Base-by-base conservation (phyloP, 2,113 vertebrate genomes). In the Hemibates koningsi region DNA sequence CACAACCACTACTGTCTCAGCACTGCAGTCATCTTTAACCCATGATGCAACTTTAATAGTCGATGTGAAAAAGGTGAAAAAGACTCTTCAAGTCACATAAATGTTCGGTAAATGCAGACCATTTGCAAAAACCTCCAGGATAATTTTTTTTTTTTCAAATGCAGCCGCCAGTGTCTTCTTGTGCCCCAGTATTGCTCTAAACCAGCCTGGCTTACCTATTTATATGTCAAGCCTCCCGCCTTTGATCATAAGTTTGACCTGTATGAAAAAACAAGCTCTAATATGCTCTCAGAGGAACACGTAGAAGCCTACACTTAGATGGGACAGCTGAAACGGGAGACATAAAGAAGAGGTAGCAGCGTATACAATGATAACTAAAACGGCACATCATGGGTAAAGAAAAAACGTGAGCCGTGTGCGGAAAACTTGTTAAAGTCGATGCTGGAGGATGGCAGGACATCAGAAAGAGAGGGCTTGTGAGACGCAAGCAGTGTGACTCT, bases 191-290 rank as follows among this genome's bases (percentile, higher is more conserved):
- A 84, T 84, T 63, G 81, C 21, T 71, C n/a, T 36, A 59, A 80
- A 81, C 32, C 41, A 80, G 24, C 36, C 73, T 54, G 14, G 21
- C 54, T 56, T 85, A 9, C 45, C 54, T 83, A 76, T 89, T 83
- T 86, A 83, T 81, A 56, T 6, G 16, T 50, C 32, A 78, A 80
- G 88, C 19, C 73, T 38, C 83, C 41, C 29, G 17, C 68, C 68
- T 48, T 13, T 66, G 87, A 88, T 86, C 86, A 53, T 45, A 34
- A 90, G 45, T 87, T 82, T 89, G 93, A 85, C 91, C 86, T 56
- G 78, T 91, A 95, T 96, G 93, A 80, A 95, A 95, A 96, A 92
- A 90, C 7, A 81, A 68, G 84, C 87, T 89, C 52, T 90, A 92
- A 95, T 66, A 85, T 89, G 89, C 21, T 91, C 93, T 91, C 88